Conservation (phyloP, 2,797 vertebrate species). For the Myotis daubentonii region DNA sequence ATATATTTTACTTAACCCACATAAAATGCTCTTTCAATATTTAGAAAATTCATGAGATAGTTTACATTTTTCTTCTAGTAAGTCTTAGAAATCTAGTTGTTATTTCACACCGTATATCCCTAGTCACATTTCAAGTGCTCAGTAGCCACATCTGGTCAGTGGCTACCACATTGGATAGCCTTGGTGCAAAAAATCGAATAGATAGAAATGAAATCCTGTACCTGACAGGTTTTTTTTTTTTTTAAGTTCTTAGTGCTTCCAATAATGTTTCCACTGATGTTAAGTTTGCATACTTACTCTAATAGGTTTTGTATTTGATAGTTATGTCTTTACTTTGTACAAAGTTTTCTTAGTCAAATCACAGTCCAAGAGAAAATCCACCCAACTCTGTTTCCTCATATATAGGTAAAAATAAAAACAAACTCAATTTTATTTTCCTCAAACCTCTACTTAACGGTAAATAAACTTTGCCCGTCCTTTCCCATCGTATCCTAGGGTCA, state of each 20-base stretch:
- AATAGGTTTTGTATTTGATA: slow-evolving; percentile 44
- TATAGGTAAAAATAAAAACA: slow-evolving; percentile 32
- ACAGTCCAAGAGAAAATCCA: slow-evolving; percentile 46
- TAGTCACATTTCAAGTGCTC: neutral
- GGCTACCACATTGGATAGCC: neutral
- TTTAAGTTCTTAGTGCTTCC: neutral
- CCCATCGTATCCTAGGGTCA: slow-evolving; percentile 64
- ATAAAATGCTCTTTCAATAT: neutral
- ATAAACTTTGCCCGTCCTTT: slow-evolving; percentile 49
- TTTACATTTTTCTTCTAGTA: neutral
- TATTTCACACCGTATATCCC: neutral
- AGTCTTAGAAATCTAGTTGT: neutral
- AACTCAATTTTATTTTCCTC: slow-evolving; percentile 25
- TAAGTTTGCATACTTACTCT: slow-evolving; percentile 8
- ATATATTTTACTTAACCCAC: neutral
- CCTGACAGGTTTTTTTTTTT: neutral
- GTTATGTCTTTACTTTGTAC: slow-evolving; percentile 6
- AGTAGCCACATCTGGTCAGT: neutral
- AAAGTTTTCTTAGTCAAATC: slow-evolving; percentile 44
- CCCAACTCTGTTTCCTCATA: slow-evolving; percentile 11
- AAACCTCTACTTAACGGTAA: slow-evolving; percentile 10
- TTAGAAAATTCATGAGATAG: neutral
- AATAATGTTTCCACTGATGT: neutral
- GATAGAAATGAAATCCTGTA: neutral
- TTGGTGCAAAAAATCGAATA: neutral